phyloP scores from a whole-genome alignment of 2,888 invertebrate species.

The Campoplex nolae region DNA sequence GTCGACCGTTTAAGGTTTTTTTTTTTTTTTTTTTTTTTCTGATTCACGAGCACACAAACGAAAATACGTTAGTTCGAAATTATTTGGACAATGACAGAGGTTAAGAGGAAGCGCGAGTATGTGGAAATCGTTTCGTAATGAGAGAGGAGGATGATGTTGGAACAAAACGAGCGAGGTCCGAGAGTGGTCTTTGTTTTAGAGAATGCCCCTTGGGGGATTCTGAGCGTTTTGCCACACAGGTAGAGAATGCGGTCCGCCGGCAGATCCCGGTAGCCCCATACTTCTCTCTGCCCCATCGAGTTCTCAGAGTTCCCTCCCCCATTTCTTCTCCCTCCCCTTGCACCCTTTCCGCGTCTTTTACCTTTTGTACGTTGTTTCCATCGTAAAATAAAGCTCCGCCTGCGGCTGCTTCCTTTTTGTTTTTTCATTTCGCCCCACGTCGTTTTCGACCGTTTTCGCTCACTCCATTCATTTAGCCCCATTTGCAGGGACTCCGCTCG shows the following conservation, averaged over 20 bases:
- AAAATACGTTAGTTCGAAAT: not conserved
- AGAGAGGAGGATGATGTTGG: constrained; percentile 76
- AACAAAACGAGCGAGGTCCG: constrained; percentile 73
- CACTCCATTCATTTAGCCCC: not conserved
- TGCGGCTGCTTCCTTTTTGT: constrained; percentile 20
- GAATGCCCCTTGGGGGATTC: constrained; percentile 78
- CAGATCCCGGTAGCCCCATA: constrained; percentile 51
- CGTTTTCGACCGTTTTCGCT: constrained; percentile 3
- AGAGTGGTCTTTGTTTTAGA: constrained; percentile 79
- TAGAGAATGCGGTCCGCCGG: constrained; percentile 79
- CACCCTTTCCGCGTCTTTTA: constrained; percentile 22
- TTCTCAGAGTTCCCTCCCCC: constrained; percentile 34
- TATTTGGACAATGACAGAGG: constrained; percentile 58
- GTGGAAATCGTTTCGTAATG: constrained; percentile 81
- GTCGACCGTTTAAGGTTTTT: not conserved
- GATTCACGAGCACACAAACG: not conserved
- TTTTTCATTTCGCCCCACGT: not conserved
- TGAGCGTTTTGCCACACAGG: constrained; percentile 80
- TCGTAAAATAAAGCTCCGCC: constrained; percentile 51
- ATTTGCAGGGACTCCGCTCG: not conserved
- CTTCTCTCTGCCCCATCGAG: constrained; percentile 44
- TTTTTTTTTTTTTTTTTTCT: too few species aligned
- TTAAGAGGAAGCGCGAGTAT: constrained; percentile 58
- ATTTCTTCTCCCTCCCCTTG: not conserved
- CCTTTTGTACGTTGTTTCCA: constrained; percentile 22